Evolutionary conservation across 1,140 invertebrate species (phyloP), one percentile per base, ranked within the genome.

Genomic region (Danaus plexippus): DNA sequence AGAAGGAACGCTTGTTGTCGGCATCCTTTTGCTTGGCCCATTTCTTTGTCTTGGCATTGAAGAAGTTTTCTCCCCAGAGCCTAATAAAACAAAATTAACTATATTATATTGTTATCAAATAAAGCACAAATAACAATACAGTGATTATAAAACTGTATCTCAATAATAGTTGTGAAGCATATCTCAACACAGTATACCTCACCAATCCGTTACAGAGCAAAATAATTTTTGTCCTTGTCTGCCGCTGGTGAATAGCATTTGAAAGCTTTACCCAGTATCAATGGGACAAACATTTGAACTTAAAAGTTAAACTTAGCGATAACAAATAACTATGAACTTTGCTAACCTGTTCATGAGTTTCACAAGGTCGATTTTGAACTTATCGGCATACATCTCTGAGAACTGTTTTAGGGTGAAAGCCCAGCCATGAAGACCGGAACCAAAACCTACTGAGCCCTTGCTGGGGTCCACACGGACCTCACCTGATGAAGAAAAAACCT

Each of bases 381-480:
- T 99, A 72, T 96, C 95, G 41, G 97, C 93, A 85, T 99, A 99
- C 93, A 99, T 98, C 88, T 99, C 97, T 55, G 98, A 92, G 90
- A 99, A 99, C 89, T 99, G 97, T 89, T 99, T 99, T 44, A 99
- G 90, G 52, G 98, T 99, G 86, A 99, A 99, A 53, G 98, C 98
- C 98, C 98, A 99, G 54, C 98, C 98, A 85, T 99, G 98, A 52
- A 99, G 94, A 78, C 95, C 98, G 43, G 98, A 99, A 62, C 98
- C 98, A 88, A 99, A 99, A 82, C 98, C 98, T 64, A 99, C 98
- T 62, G 97, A 99, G 77, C 98, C 98, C 88, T 97, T 97, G 88
- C 95, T 95, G 54, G 97, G 97, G 86, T 98, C 96, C 69, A 99
- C 97, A 71, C 95, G 92, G 59, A 99, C 96, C 90, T 98, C 95